These are phyloP conservation scores for Fissipunctia ypsillon DNA, from an alignment of 2,888 invertebrate genomes.

Conservation along the genomic window DNA sequence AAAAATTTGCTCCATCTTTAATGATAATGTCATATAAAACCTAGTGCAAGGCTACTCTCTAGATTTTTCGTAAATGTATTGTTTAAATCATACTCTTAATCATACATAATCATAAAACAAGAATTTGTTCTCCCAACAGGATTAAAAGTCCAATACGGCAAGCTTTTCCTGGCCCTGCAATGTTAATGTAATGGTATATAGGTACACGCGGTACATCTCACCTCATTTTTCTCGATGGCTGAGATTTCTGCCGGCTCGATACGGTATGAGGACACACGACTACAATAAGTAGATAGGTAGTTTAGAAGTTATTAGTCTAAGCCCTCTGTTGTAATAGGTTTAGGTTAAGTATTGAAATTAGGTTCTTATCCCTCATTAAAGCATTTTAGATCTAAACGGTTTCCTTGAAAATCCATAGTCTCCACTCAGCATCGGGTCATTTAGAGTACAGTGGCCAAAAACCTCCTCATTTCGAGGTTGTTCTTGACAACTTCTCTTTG, in stretches of 20 bases:
- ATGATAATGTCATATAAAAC: background rate
- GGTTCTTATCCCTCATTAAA: no score
- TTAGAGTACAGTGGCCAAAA: background rate
- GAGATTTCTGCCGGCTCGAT: background rate
- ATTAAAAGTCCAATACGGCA: constrained; percentile 27
- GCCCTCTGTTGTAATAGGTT: background rate
- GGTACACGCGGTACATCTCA: background rate
- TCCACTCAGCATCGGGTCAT: background rate
- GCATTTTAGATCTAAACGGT: no score
- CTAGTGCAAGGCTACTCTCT: background rate
- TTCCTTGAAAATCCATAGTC: no score
- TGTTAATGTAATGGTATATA: constrained; percentile 34
- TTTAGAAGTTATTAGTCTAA: background rate
- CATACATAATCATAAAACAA: no score
- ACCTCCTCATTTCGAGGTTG: background rate
- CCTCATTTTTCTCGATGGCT: no score
- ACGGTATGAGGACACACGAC: background rate
- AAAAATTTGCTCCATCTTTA: background rate
- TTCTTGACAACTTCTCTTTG: no score
- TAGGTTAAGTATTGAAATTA: background rate
- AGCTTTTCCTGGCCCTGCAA: constrained; percentile 39
- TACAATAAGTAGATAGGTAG: background rate
- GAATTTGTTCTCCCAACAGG: constrained; percentile 4
- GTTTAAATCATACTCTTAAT: no score
- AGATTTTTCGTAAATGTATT: no score